Base-by-base conservation (phyloP, 2,797 vertebrate species). In the Myotis vivesi region DNA sequence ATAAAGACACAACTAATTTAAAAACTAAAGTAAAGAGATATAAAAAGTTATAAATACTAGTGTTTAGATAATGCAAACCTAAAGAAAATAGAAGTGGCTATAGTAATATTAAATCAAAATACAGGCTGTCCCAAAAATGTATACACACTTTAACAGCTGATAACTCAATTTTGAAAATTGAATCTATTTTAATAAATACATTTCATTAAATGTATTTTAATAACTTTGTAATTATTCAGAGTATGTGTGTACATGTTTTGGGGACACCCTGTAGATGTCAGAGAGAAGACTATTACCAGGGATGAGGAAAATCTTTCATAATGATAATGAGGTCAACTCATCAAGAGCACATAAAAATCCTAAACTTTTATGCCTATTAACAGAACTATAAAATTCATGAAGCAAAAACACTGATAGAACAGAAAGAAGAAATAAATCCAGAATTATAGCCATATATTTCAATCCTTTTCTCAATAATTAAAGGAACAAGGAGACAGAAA, bases 351-450 rank as follows among this genome's bases (percentile, higher is more conserved):
- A 76, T 5, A 71, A 90, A 84, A 91, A 53, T 62, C 30, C 33
- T 91, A 73, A 51, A 91, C 41, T 71, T 68, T 33, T 87, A 90
- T 46, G n/a, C 15, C 49, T 88, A 41, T 49, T 96, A 85, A 30
- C 44, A 90, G 59, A 79, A 23, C 15, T 82, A 81, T 19, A 88
- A 92, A 87, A 87, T 46, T 66, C 10, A 94, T 36, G 49, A 82
- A 81, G 49, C 41, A 36, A 46, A 85, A 86, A 76, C 53, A 13
- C n/a, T 86, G 51, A 88, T 46, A 82, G 53, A 88, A 82, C 2
- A 69, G 22, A 9, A 55, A n/a, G 38, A 64, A 91, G 46, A 88
- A 88, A 85, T 55, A 86, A 95, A 71, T 73, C 33, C 36, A 79
- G 46, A 92, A 73, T 81, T 28, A 36, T 20, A 81, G 38, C 46